Evolutionary conservation across 2,888 invertebrate species (phyloP).

Genomic region (Eilema sororculum): DNA sequence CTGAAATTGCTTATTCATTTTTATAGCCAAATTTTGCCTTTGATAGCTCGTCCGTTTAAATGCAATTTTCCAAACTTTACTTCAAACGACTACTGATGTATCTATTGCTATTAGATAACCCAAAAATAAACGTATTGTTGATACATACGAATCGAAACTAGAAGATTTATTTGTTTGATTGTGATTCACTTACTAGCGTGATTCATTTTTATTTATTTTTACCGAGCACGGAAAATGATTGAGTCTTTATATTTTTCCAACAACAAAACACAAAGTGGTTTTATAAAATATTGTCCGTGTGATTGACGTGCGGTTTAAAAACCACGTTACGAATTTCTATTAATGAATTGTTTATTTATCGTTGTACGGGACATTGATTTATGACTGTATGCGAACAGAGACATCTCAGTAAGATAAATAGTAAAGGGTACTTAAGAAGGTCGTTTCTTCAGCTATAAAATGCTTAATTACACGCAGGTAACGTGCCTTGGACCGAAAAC

Average conservation of each 20-base stretch:
- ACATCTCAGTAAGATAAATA: conserved; percentile 50
- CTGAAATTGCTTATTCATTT: conserved; percentile 55
- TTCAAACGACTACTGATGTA: conserved; percentile 41
- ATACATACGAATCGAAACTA: conserved; percentile 4
- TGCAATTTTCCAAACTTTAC: conserved; percentile 44
- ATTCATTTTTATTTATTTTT: not conserved
- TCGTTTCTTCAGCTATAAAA: conserved; percentile 58
- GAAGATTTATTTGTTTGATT: conserved; percentile 13
- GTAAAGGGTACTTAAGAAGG: conserved; percentile 50
- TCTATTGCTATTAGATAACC: conserved; percentile 36
- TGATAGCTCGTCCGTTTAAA: conserved; percentile 49
- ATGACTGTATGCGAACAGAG: conserved; percentile 33
- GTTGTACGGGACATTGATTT: conserved; percentile 36
- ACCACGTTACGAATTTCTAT: conserved; percentile 13
- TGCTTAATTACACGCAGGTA: conserved; percentile 54
- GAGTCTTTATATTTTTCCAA: not conserved
- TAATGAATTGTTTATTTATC: conserved; percentile 43
- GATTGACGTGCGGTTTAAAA: conserved; percentile 19
- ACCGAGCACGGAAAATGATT: not conserved
- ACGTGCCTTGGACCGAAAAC: conserved; percentile 32
- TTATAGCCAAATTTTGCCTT: conserved; percentile 56
- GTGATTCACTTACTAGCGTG: not conserved
- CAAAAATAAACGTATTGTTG: conserved; percentile 26
- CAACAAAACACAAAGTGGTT: not conserved
- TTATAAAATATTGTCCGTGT: conserved; percentile 13